Conservation (phyloP, 1,140 invertebrate species). For the Spodoptera litura region DNA sequence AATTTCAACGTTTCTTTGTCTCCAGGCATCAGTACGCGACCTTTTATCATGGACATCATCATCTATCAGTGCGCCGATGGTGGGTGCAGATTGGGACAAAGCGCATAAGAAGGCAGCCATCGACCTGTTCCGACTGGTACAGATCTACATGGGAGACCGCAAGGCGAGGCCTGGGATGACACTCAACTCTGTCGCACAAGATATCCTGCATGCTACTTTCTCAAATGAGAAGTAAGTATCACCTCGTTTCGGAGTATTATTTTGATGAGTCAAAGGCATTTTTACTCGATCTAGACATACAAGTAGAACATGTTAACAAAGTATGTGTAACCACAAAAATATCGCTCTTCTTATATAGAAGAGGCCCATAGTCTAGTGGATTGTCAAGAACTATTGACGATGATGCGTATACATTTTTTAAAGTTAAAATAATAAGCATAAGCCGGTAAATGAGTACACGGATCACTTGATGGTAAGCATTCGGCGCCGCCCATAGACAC, state of each 20-base stretch:
- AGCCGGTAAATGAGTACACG: too few relatives aligned
- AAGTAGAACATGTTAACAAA: too few relatives aligned
- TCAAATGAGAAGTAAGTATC: slow-evolving; percentile 88
- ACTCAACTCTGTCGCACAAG: slow-evolving; percentile 94
- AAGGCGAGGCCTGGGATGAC: slow-evolving; percentile 95
- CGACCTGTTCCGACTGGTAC: slow-evolving; percentile 97
- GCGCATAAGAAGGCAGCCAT: slow-evolving; percentile 96
- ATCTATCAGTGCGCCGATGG: slow-evolving; percentile 96
- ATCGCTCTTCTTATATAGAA: too few relatives aligned
- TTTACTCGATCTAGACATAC: too few relatives aligned
- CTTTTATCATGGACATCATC: slow-evolving; percentile 98
- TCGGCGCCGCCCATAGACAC: too few relatives aligned
- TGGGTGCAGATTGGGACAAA: slow-evolving; percentile 94
- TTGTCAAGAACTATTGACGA: too few relatives aligned
- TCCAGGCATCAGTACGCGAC: slow-evolving; percentile 90
- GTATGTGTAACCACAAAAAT: too few relatives aligned
- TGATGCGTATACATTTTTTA: too few relatives aligned
- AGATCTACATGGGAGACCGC: slow-evolving; percentile 98
- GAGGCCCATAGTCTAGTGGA: too few relatives aligned
- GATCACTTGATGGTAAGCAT: too few relatives aligned
- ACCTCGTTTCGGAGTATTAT: not conserved
- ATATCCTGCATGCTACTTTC: slow-evolving; percentile 95
- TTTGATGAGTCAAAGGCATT: too few relatives aligned
- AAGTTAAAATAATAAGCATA: too few relatives aligned
- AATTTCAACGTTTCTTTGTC: slow-evolving; percentile 27